Percentiles rank a stretch among this genome's conserved stretches.
Conservation (phyloP, 2,113 vertebrate species). For the Myotis brandtii region DNA sequence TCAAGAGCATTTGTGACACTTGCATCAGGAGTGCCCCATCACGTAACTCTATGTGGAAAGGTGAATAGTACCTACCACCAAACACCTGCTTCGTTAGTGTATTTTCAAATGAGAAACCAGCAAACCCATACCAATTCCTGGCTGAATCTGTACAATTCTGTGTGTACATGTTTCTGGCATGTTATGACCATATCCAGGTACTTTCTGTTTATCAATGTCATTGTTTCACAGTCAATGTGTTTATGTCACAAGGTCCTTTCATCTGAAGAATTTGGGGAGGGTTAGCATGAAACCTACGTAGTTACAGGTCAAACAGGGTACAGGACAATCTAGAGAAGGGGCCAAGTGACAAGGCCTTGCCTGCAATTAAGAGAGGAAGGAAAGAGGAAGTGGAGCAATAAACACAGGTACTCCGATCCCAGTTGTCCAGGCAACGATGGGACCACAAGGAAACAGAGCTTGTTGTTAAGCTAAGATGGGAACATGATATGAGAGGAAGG, state of each 20-base stretch:
- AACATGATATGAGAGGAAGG: neutral
- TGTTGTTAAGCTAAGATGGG: neutral
- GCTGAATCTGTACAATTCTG: neutral
- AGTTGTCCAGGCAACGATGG: neutral
- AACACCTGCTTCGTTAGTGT: neutral
- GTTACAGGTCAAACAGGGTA: neutral
- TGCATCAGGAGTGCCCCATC: neutral
- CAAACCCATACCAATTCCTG: neutral
- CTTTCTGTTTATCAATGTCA: slow-evolving; percentile 35
- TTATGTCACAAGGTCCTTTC: neutral
- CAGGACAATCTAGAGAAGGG: neutral
- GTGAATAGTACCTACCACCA: neutral
- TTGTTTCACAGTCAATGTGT: neutral
- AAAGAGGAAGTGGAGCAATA: slow-evolving; percentile 56
- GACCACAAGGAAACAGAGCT: neutral
- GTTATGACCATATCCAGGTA: neutral
- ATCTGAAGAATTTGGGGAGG: neutral
- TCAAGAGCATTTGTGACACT: neutral
- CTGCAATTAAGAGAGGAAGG: slow-evolving; percentile 61
- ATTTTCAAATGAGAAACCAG: neutral
- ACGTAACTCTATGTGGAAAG: neutral
- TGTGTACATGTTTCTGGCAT: neutral
- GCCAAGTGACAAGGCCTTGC: slow-evolving; percentile 25
- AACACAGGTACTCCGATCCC: slow-evolving; percentile 57
- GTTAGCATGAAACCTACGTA: neutral